Percentiles rank a stretch among this genome's conserved stretches.
Evolutionary conservation across 2,113 vertebrate species (phyloP).

Genomic region (Nansenia antarctica): DNA sequence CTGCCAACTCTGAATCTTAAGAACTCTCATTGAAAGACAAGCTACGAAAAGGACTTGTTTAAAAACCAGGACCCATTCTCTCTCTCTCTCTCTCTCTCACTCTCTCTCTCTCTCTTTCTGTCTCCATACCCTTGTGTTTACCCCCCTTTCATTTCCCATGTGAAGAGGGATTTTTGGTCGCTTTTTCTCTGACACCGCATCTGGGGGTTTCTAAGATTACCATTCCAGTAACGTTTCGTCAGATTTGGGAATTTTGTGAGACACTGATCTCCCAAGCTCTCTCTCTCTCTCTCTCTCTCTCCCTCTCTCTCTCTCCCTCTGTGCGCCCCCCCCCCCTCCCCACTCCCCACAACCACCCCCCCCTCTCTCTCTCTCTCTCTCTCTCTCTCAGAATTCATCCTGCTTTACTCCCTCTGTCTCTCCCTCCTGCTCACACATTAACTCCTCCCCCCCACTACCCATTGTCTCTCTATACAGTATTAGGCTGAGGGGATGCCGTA

Average conservation of each 20-base stretch:
- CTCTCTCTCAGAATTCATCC: not conserved
- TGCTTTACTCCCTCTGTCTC: slow-evolving; percentile 32
- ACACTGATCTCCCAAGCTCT: slow-evolving; percentile 51
- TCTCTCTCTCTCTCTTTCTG: slow-evolving; percentile 54
- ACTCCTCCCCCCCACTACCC: slow-evolving; percentile 65
- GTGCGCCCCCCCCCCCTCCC: slow-evolving; percentile 65
- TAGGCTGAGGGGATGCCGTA: slow-evolving; percentile 65
- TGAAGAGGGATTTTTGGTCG: slow-evolving; percentile 62
- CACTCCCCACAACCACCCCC: slow-evolving; percentile 62
- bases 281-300: slow-evolving; percentile 22
- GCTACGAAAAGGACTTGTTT: slow-evolving; percentile 68
- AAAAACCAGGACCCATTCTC: slow-evolving; percentile 65
- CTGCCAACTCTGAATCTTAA: slow-evolving; percentile 79
- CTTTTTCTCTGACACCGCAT: slow-evolving; percentile 56
- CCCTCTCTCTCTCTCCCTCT: slow-evolving; percentile 45
- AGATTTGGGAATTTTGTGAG: slow-evolving; percentile 61
- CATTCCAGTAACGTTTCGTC: slow-evolving; percentile 68
- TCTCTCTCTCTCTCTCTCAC: slow-evolving; percentile 42
- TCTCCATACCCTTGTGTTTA: slow-evolving; percentile 47
- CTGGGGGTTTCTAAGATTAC: slow-evolving; percentile 48
- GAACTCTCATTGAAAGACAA: slow-evolving; percentile 74
- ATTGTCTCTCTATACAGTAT: slow-evolving; percentile 75
- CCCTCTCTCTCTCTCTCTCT: slow-evolving; percentile 22
- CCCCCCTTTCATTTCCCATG: slow-evolving; percentile 60
- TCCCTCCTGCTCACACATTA: slow-evolving; percentile 61